Conservation (phyloP, 2,113 vertebrate species). For the Charadrius vociferus region DNA sequence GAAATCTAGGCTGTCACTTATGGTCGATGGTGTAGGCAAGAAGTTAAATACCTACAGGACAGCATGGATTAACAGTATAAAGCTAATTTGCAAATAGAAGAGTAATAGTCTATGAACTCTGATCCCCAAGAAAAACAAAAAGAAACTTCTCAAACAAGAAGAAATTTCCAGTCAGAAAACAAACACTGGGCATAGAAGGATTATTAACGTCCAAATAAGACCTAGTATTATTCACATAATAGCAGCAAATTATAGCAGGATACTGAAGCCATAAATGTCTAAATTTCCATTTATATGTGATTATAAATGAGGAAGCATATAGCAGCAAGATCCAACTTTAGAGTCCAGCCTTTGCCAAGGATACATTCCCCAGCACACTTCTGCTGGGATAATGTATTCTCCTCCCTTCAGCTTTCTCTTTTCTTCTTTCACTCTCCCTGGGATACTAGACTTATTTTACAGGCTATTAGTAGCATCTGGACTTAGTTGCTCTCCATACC, state of each 20-base stretch:
- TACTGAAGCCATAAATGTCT: neutral
- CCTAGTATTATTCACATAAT: neutral
- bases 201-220: neutral
- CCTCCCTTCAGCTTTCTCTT: neutral
- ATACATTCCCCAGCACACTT: fast-evolving
- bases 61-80: neutral
- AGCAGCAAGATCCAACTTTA: neutral
- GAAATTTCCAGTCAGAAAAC: neutral
- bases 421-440: neutral
- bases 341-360: neutral
- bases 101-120: neutral
- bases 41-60: neutral
- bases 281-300: neutral
- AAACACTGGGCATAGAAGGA: neutral
- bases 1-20: neutral
- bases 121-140: neutral
- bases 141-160: neutral
- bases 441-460: neutral
- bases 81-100: neutral
- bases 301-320: neutral
- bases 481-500: neutral
- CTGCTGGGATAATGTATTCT: neutral
- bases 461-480: neutral
- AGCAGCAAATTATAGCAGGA: neutral
- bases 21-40: neutral